A percentile compares a stretch with the other conserved stretches of the same genome.
These are phyloP conservation scores for Thunnus thynnus DNA, from an alignment of 2,113 vertebrate species.

Conservation along the genomic window DNA sequence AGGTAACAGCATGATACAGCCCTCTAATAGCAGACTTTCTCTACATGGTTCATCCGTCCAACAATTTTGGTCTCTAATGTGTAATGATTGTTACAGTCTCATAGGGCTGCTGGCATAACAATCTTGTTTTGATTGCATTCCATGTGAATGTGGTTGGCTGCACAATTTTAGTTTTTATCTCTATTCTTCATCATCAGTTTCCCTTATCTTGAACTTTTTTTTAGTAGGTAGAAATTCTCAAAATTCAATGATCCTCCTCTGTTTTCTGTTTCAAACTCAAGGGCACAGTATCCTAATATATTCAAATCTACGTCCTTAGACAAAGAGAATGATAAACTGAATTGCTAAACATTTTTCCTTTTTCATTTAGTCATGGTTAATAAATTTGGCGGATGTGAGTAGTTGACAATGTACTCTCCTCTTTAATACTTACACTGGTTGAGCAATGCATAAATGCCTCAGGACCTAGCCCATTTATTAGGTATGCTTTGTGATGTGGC, in stretches of 20 bases:
- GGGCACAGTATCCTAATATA: background rate
- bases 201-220: background rate
- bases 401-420: conserved; percentile 32
- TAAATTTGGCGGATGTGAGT: conserved; percentile 29
- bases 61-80: background rate
- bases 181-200: background rate
- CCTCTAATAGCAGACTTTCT: no score
- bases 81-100: background rate
- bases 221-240: background rate
- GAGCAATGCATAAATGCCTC: conserved; percentile 37
- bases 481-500: conserved; percentile 75
- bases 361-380: conserved; percentile 30
- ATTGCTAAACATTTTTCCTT: background rate
- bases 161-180: background rate
- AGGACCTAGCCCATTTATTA: conserved; percentile 64
- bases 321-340: conserved; percentile 24
- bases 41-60: no score
- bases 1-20: background rate
- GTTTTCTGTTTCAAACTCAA: background rate
- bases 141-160: background rate
- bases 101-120: background rate
- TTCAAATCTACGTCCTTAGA: conserved; percentile 12
- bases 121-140: no score
- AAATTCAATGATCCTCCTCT: background rate
- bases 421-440: conserved; percentile 24